A percentile compares a stretch with the other conserved stretches of the same genome.
phyloP scores from a whole-genome alignment of 2,888 invertebrate species.

The Eupithecia pulchellata region DNA sequence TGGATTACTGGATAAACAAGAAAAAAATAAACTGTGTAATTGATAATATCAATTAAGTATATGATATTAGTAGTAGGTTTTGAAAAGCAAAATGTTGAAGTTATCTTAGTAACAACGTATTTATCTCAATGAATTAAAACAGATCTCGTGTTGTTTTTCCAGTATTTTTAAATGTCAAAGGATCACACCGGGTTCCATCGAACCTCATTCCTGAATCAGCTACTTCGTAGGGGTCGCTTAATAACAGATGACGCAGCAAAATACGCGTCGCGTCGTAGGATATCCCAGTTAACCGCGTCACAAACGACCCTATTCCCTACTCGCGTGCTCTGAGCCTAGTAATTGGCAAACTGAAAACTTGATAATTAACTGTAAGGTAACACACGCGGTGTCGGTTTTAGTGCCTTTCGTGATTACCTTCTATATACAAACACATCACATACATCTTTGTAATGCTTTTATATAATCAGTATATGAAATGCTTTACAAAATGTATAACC shows the following conservation, averaged over 20 bases:
- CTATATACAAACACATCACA: too few relatives aligned
- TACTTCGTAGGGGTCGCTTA: not conserved
- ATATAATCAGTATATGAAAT: not conserved
- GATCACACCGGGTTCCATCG: not conserved
- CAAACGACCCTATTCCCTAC: not conserved
- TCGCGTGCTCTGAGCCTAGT: not conserved
- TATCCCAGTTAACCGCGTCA: not conserved
- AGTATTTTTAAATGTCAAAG: not conserved
- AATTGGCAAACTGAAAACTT: not conserved
- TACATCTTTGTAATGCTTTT: too few relatives aligned
- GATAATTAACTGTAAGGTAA: not conserved
- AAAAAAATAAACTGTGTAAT: too few relatives aligned
- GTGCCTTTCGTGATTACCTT: not conserved
- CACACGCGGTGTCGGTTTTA: not conserved
- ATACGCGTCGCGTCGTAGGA: not conserved
- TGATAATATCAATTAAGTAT: too few relatives aligned
- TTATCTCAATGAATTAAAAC: too few relatives aligned
- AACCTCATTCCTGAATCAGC: not conserved
- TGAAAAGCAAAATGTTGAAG: too few relatives aligned
- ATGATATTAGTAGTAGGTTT: too few relatives aligned
- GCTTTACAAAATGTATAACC: not conserved
- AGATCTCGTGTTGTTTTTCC: not conserved
- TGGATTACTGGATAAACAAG: too few relatives aligned
- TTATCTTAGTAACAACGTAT: too few relatives aligned
- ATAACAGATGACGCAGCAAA: constrained; percentile 8